phyloP scores from a whole-genome alignment of 1,140 invertebrate genomes.

The Zophobas atratus region DNA sequence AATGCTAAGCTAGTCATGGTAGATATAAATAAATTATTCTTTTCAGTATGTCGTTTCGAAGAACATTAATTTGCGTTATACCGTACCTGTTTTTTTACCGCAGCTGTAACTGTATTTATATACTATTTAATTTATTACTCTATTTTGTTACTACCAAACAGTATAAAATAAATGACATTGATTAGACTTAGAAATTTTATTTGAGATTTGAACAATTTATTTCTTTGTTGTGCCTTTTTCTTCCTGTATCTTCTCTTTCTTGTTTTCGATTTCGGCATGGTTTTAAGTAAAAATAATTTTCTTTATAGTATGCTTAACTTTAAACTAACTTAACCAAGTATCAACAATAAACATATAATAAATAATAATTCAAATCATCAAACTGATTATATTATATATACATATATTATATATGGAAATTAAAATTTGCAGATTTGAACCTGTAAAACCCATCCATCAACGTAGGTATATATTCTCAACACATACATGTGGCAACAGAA shows the following conservation, averaged over 20 bases:
- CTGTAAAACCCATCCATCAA: no score
- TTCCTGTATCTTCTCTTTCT: neutral
- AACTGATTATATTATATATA: no score
- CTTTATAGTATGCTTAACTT: no score
- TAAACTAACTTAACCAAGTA: no score
- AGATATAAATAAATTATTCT: neutral
- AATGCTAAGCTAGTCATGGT: neutral
- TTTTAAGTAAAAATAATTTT: no score
- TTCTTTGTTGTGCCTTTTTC: neutral
- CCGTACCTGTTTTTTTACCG: constrained; percentile 10
- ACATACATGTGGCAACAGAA: no score
- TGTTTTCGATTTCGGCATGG: neutral
- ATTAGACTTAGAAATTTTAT: neutral
- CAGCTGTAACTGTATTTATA: constrained; percentile 22
- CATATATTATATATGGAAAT: no score
- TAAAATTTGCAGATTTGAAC: no score
- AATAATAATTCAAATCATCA: no score
- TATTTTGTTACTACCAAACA: constrained; percentile 29
- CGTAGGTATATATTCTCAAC: no score
- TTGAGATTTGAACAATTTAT: neutral
- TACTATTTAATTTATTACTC: constrained; percentile 33
- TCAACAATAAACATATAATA: no score
- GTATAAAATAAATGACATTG: constrained; percentile 20
- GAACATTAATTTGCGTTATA: constrained; percentile 6
- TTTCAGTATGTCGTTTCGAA: no score